Evolutionary conservation across 2,113 vertebrate genomes (phyloP), one percentile per base, ranked within the genome.

Genomic region (Ceyx cyanopectus): DNA sequence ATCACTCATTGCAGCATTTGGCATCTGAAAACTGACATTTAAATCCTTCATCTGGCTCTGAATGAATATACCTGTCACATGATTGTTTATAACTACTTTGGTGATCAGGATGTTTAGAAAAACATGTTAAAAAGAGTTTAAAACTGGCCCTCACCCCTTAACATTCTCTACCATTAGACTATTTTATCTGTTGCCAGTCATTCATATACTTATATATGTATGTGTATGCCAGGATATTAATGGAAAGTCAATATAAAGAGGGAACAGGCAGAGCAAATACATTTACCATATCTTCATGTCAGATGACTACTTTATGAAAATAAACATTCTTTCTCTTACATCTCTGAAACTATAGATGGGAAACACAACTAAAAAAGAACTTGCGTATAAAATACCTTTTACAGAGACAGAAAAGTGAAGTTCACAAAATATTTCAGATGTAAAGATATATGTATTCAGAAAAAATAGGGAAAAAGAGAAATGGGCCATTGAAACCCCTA

Each of bases 1-100:
- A 91, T 89, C 79, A 85, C 68, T 94, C 84, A 46, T 48, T 89
- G 84, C 41, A 82, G 57, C 57, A 85, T 87, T 87, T 92, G 70
- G 89, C 89, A 88, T 87, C 57, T 80, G 63, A 84, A 92, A 92
- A 87, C 43, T 32, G 66, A 86, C 91, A 85, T 87, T 57, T 57
- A 85, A 85, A 54, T 73, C 54, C n/a, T 65, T 89, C 69, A 14
- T 66, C 53, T 66, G 69, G 58, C 54, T 91, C 23, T 2, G 14
- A 56, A 50, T 14, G 67, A 92, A 45, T 10, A 40, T 67, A 87
- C 75, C 68, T 76, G 32, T 17, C 37, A 60, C 2, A 0, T 70
- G 54, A 67, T 74, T 41, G 32, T n/a, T 87, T 88, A 81, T 58
- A 69, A 21, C 7, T 53, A 54, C 78, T 92, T 70, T 56, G 23